A percentile compares a stretch with the other conserved stretches of the same genome.
Evolutionary conservation across 1,140 invertebrate species (phyloP).

Genomic region (Drosophila pseudoobscura): DNA sequence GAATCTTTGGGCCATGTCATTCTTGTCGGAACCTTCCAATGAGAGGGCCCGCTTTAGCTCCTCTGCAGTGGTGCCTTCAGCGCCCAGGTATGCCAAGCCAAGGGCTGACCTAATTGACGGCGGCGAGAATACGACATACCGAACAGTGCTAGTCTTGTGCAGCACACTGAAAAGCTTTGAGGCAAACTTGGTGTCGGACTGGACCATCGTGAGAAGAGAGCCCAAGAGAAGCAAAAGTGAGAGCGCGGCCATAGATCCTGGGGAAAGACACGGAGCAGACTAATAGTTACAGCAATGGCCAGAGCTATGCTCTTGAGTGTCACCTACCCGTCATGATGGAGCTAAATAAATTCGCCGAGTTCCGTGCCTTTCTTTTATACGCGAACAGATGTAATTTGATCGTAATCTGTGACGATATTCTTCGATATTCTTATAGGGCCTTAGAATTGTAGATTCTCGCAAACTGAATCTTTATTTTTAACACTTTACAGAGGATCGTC

Average conservation of each 20-base stretch:
- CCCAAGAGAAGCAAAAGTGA: constrained; percentile 17
- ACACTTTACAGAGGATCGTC: no score
- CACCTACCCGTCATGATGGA: constrained; percentile 30
- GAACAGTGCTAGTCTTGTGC: no score
- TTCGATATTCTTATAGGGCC: no score
- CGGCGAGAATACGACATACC: constrained; percentile 84
- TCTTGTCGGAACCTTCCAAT: constrained; percentile 48
- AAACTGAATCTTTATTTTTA: no score
- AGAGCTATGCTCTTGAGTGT: neutral
- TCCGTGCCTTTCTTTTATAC: no score
- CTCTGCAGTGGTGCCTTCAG: constrained; percentile 84
- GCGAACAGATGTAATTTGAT: no score
- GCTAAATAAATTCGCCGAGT: constrained; percentile 1
- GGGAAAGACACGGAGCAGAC: neutral
- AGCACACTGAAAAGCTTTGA: constrained; percentile 38
- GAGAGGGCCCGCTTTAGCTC: constrained; percentile 83
- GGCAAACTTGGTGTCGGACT: constrained; percentile 34
- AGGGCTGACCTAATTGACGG: constrained; percentile 85
- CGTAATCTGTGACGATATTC: no score
- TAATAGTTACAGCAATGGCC: neutral
- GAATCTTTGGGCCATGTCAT: constrained; percentile 30
- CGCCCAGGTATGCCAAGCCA: constrained; percentile 84
- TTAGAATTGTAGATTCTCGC: no score
- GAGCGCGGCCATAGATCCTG: constrained; percentile 1
- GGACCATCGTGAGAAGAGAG: constrained; percentile 24